Percentiles rank a stretch among this genome's conserved stretches.
Conservation (phyloP, 2,797 vertebrate genomes). For the Otolemur crassicaudatus region DNA sequence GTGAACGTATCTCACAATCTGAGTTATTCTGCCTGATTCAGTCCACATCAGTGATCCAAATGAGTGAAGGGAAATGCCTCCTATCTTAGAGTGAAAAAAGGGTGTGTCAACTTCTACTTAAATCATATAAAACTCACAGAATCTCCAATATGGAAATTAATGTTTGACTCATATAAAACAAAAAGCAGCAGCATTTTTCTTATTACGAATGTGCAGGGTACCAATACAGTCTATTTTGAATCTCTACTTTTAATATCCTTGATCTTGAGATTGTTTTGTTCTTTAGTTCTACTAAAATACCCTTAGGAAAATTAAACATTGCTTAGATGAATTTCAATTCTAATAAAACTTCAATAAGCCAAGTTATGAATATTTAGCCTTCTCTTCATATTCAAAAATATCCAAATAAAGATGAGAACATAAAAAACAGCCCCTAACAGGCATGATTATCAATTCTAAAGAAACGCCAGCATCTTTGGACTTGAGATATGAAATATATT, state of each 20-base stretch:
- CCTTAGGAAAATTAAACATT: slow-evolving; percentile 74
- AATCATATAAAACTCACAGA: slow-evolving; percentile 18
- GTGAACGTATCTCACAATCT: neutral
- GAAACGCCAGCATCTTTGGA: slow-evolving; percentile 83
- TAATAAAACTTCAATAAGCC: slow-evolving; percentile 67
- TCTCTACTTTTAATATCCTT: slow-evolving; percentile 18
- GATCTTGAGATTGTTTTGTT: slow-evolving; percentile 45
- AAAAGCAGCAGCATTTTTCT: neutral
- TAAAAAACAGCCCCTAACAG: slow-evolving; percentile 73
- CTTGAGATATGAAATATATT: slow-evolving; percentile 80
- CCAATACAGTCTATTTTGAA: neutral
- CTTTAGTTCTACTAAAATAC: slow-evolving; percentile 64
- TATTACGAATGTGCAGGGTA: neutral
- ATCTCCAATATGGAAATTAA: neutral
- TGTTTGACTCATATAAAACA: neutral
- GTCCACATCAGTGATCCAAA: neutral
- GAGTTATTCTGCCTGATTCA: neutral
- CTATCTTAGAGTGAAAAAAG: neutral
- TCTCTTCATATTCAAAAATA: slow-evolving; percentile 68
- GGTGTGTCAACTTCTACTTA: neutral
- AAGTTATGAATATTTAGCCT: slow-evolving; percentile 80
- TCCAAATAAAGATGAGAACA: slow-evolving; percentile 79
- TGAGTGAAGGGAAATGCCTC: neutral
- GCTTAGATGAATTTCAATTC: slow-evolving; percentile 67
- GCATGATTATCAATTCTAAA: slow-evolving; percentile 80